Conservation (phyloP, 2,888 invertebrate genomes). For the Fragum fragum region DNA sequence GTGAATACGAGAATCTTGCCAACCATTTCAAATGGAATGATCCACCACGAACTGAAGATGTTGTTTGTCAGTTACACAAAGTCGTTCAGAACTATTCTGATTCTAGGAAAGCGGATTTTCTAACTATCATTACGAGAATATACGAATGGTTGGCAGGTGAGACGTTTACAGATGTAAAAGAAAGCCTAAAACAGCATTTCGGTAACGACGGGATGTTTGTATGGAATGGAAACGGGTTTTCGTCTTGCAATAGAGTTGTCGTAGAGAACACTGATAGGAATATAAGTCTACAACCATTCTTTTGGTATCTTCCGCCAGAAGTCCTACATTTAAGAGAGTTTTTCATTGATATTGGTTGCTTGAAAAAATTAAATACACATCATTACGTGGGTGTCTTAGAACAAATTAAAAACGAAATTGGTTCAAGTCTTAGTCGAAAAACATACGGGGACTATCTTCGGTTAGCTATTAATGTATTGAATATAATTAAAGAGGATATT, state of each 20-base stretch:
- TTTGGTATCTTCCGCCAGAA: constrained; percentile 49
- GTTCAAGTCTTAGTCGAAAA: too few relatives aligned
- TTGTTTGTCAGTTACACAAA: neutral
- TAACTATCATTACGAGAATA: neutral
- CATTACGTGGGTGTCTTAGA: neutral
- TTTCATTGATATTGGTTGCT: constrained; percentile 39
- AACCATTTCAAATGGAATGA: constrained; percentile 22
- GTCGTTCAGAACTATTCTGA: neutral
- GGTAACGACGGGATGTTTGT: neutral
- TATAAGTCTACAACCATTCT: constrained; percentile 49
- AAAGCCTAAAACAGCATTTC: neutral
- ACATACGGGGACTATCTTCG: neutral
- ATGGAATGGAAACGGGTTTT: constrained; percentile 52
- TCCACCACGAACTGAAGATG: neutral
- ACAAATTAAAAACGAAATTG: neutral
- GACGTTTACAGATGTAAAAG: neutral
- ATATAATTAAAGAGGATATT: constrained; percentile 32
- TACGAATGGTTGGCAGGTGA: constrained; percentile 11
- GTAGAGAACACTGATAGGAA: constrained; percentile 13
- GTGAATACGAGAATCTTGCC: neutral
- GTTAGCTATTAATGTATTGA: constrained; percentile 33
- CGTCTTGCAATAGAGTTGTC: constrained; percentile 15
- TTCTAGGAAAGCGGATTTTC: neutral
- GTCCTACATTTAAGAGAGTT: constrained; percentile 36
- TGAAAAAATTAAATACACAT: neutral